A percentile compares a stretch with the other conserved stretches of the same genome.
Evolutionary conservation across 2,888 invertebrate genomes (phyloP).

Genomic region (Acleris holmiana): DNA sequence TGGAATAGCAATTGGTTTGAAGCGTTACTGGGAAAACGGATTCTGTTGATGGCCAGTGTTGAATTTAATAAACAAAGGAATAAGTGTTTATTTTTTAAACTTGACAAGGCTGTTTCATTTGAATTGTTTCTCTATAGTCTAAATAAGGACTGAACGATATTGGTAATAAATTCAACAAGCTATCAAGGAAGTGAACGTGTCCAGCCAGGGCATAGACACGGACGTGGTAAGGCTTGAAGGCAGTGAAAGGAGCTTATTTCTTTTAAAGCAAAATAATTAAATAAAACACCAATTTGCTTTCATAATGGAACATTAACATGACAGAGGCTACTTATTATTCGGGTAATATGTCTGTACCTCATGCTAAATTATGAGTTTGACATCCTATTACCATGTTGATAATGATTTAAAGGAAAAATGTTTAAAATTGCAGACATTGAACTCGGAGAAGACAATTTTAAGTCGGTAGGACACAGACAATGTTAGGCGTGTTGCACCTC

Average conservation of each 20-base stretch:
- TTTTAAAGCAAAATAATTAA: background rate
- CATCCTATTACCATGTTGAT: slow-evolving; percentile 10
- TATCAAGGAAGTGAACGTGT: slow-evolving; percentile 36
- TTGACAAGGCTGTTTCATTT: slow-evolving; percentile 14
- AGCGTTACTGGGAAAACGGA: slow-evolving; percentile 7
- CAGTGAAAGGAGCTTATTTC: slow-evolving; percentile 28
- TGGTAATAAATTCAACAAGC: slow-evolving; percentile 10
- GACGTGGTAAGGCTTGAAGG: slow-evolving; percentile 28
- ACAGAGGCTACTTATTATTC: background rate
- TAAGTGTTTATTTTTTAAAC: background rate
- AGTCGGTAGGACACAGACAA: slow-evolving; percentile 32
- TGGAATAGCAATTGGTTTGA: slow-evolving; percentile 16
- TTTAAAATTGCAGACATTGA: slow-evolving; percentile 17
- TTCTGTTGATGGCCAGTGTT: slow-evolving; percentile 6
- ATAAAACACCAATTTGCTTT: slow-evolving; percentile 4
- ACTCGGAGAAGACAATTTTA: slow-evolving; percentile 23
- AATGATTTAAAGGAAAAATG: slow-evolving; percentile 7
- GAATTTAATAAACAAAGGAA: slow-evolving; percentile 6
- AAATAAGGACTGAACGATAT: slow-evolving; percentile 21
- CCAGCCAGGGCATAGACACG: slow-evolving; percentile 27
- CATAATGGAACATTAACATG: background rate
- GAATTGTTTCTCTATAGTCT: slow-evolving; percentile 12
- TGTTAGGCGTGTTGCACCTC: slow-evolving; percentile 32
- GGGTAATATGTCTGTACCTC: background rate
- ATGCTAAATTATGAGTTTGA: slow-evolving; percentile 3